Conservation (phyloP, 2,888 invertebrate species). For the Chrysina gloriosa region DNA sequence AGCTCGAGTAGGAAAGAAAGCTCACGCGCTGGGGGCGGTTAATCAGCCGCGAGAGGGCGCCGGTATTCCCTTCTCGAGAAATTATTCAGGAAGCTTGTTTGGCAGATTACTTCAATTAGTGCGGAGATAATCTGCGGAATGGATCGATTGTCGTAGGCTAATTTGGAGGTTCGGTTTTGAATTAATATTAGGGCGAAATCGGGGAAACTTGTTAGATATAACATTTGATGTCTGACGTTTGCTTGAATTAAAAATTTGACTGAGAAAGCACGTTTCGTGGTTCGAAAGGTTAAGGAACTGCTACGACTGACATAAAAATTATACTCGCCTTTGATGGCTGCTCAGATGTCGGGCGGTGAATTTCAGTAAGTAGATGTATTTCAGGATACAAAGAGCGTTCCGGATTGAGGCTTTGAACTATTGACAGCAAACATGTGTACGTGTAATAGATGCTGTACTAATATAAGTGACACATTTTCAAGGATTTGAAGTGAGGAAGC, state of each 20-base stretch:
- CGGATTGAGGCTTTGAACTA: conserved; percentile 12
- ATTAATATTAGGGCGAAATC: background rate
- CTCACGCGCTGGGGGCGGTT: conserved; percentile 47
- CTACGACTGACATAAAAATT: conserved; percentile 9
- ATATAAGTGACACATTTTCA: background rate
- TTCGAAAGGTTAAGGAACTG: conserved; percentile 1
- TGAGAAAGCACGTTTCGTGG: too few species aligned
- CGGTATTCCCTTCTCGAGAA: conserved; percentile 58
- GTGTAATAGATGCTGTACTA: conserved; percentile 18
- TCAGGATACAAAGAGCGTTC: conserved; percentile 12
- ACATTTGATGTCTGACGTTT: too few species aligned
- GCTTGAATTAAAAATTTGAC: too few species aligned
- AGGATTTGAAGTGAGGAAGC: background rate
- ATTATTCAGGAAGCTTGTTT: conserved; percentile 57
- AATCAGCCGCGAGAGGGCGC: conserved; percentile 61
- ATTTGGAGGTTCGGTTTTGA: background rate
- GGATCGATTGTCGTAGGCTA: conserved; percentile 8
- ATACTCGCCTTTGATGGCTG: conserved; percentile 12
- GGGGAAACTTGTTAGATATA: background rate
- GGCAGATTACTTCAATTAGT: conserved; percentile 65
- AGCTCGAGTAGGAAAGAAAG: conserved; percentile 37
- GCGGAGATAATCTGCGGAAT: conserved; percentile 35
- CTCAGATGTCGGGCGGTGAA: conserved; percentile 18
- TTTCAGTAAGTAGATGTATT: conserved; percentile 24
- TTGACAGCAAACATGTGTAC: conserved; percentile 1